Evolutionary conservation across 2,797 vertebrate genomes (phyloP).

Genomic region (Glyptemys insculpta): DNA sequence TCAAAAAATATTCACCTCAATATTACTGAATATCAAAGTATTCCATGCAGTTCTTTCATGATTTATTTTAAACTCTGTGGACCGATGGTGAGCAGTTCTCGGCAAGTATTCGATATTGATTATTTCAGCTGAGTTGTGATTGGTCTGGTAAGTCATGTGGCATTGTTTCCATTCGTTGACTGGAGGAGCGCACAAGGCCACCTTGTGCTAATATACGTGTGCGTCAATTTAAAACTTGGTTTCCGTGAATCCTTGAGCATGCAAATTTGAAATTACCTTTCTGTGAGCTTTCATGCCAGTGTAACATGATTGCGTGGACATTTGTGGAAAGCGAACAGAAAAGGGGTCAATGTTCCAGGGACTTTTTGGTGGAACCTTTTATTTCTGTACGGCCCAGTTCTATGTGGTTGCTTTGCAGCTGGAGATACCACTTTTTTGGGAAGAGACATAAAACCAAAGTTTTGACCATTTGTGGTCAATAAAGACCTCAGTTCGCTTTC

Average conservation of each 20-base stretch:
- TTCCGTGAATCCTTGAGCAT: rapidly evolving
- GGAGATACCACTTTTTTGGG: neutral
- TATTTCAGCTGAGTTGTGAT: neutral
- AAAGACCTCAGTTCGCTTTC: slow-evolving; percentile 62
- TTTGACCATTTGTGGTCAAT: slow-evolving; percentile 60
- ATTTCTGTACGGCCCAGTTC: slow-evolving; percentile 1
- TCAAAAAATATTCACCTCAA: slow-evolving; percentile 41
- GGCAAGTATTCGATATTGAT: slow-evolving; percentile 68
- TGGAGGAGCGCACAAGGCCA: slow-evolving; percentile 56
- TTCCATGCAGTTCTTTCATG: slow-evolving; percentile 59
- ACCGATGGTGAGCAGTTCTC: slow-evolving; percentile 26
- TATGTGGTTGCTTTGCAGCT: neutral
- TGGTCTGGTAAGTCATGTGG: slow-evolving; percentile 66
- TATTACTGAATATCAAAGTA: slow-evolving; percentile 34
- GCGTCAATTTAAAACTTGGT: slow-evolving; percentile 13
- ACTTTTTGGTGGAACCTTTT: neutral
- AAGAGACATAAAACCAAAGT: slow-evolving; percentile 50
- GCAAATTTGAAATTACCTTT: neutral
- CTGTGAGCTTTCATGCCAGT: slow-evolving; percentile 3
- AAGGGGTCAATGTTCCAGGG: neutral
- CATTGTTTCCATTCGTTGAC: neutral
- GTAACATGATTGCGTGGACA: neutral
- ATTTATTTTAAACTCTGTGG: slow-evolving; percentile 69
- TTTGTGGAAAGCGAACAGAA: neutral
- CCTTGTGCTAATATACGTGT: slow-evolving; percentile 33